Evolutionary conservation across 2,797 vertebrate species (phyloP), one percentile per base, ranked within the genome.

Genomic region (Syngnathus acus): DNA sequence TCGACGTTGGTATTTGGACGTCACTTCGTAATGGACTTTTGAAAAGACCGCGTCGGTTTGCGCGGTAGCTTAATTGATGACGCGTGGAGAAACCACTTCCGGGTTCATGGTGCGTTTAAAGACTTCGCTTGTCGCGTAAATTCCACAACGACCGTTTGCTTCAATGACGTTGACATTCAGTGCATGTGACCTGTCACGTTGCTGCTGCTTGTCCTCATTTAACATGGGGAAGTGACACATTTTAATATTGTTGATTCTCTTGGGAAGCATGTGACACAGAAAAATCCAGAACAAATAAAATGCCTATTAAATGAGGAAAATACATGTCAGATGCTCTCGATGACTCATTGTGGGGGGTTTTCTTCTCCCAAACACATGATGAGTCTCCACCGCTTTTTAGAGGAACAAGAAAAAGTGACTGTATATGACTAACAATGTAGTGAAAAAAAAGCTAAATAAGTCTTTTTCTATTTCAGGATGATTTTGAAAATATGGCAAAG

Each of bases 391-490:
- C 48, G 62, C 48, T 63, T 17, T 19, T 6, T 17, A 48, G 3
- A 19, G 45, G 19, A 26, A 51, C 26, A 50, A 19, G 1, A 64
- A 51, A 62, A 50, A 19, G 23, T 64, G 16, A 47, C 45, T 47
- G 14, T 54, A 23, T 53, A 45, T 13, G 14, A 64, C 6, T 47
- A 21, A 50, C 3, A 9, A 21, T 51, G n/a, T 19, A 21, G n/a
- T n/a, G n/a, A 11, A 51, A 8, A 38, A 32, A 50, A 19, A 0
- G 26, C 50, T 17, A 39, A 38, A 61, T n/a, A 45, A 26, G 6
- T 62, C 9, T 45, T 13, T 3, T 45, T 62, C 21, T 45, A 45
- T 62, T 62, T 67, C 88, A 98, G 96, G 93, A 95, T 75, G 78
- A 91, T 71, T 81, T 90, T 26, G 87, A 87, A 78, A 91, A 78